These are phyloP conservation scores for Drosophila cyrtoloma DNA, from an alignment of 2,888 invertebrate genomes.

Conservation along the genomic window DNA sequence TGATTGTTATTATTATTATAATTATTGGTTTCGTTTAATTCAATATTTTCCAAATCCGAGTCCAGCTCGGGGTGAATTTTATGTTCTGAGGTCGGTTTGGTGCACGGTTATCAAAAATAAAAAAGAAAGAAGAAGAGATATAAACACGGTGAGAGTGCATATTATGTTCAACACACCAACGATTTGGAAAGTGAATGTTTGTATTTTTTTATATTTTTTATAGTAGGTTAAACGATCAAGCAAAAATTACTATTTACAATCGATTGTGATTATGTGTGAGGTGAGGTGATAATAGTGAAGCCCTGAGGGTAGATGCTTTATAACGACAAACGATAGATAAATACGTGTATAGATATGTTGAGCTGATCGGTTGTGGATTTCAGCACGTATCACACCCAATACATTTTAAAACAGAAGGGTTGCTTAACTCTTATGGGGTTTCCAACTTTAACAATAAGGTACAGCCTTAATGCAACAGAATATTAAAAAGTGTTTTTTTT, in stretches of 20 bases:
- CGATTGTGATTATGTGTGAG: conserved; percentile 18
- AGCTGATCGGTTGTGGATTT: conserved; percentile 19
- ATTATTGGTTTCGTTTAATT: conserved; percentile 81
- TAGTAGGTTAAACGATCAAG: conserved; percentile 54
- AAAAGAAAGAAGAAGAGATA: conserved; percentile 78
- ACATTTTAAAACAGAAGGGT: background rate
- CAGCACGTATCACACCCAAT: conserved; percentile 35
- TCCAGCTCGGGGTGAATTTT: conserved; percentile 84
- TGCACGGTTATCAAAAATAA: conserved; percentile 79
- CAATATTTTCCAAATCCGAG: conserved; percentile 84
- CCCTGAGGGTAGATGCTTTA: background rate
- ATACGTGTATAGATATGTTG: background rate
- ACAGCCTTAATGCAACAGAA: conserved; percentile 39
- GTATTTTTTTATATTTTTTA: too few relatives aligned
- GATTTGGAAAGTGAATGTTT: conserved; percentile 50
- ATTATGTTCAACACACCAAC: conserved; percentile 65
- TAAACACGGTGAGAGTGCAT: conserved; percentile 79
- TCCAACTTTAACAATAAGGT: conserved; percentile 1
- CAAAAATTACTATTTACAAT: conserved; percentile 64
- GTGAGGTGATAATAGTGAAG: conserved; percentile 7
- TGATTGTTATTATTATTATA: conserved; percentile 48
- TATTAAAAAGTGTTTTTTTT: conserved; percentile 35
- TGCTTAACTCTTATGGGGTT: conserved; percentile 13
- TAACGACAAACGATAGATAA: background rate
- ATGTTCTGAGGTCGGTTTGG: conserved; percentile 79